A percentile compares a stretch with the other conserved stretches of the same genome.
These are phyloP conservation scores for Pyrrhosoma nymphula DNA, from an alignment of 2,888 invertebrate genomes.

Conservation along the genomic window DNA sequence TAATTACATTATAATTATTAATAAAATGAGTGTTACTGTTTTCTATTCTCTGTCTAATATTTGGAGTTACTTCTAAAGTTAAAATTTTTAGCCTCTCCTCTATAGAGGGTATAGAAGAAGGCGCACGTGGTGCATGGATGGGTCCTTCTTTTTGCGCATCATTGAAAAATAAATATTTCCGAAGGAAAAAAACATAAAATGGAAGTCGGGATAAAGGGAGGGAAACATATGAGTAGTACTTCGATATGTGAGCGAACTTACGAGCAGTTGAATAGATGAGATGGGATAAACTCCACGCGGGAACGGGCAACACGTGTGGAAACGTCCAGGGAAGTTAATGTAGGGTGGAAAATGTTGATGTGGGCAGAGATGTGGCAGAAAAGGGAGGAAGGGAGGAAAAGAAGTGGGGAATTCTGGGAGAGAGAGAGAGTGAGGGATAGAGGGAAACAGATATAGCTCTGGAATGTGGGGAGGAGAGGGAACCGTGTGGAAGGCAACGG, in stretches of 20 bases:
- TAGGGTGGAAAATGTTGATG: conserved; percentile 26
- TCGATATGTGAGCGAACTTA: neutral
- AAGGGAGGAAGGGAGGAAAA: neutral
- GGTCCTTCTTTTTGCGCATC: neutral
- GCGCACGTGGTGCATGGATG: neutral
- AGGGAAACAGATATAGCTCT: neutral
- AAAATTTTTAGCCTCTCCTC: too few species aligned
- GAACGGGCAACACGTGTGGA: neutral
- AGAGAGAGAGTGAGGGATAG: neutral
- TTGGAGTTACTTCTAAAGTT: too few species aligned
- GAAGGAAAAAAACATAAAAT: neutral
- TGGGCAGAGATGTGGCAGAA: neutral
- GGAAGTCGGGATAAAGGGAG: neutral
- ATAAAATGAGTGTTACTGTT: too few species aligned
- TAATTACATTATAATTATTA: too few species aligned
- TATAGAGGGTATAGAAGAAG: too few species aligned
- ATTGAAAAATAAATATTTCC: neutral
- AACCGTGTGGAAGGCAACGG: neutral
- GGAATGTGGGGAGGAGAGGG: neutral
- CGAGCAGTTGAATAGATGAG: neutral
- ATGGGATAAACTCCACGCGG: neutral
- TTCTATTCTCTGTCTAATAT: too few species aligned
- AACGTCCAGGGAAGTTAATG: conserved; percentile 1
- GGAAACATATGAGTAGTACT: neutral
- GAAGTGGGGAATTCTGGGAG: neutral